Conservation (phyloP, 1,140 invertebrate species). For the Zaprionus africanus region DNA sequence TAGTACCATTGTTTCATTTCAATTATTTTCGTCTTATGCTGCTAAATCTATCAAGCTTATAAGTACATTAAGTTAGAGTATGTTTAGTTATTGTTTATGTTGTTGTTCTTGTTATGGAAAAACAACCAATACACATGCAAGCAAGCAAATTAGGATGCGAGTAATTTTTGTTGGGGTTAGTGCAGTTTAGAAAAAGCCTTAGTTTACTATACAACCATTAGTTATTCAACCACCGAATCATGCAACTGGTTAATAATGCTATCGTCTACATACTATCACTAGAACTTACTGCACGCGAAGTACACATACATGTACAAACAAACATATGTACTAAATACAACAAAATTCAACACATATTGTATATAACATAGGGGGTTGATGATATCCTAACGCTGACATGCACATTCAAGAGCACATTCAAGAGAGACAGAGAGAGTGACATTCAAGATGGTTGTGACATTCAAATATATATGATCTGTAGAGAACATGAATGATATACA, state of each 20-base stretch:
- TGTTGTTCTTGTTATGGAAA: slow-evolving; percentile 39
- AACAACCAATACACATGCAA: slow-evolving; percentile 82
- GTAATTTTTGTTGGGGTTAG: slow-evolving; percentile 49
- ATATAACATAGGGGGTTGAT: slow-evolving; percentile 37
- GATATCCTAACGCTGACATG: slow-evolving; percentile 57
- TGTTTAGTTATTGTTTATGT: slow-evolving; percentile 31
- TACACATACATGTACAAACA: slow-evolving; percentile 46
- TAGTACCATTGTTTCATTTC: slow-evolving; percentile 50
- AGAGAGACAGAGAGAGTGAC: slow-evolving; percentile 30
- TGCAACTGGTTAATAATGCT: slow-evolving; percentile 35
- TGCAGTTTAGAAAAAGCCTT: slow-evolving; percentile 39
- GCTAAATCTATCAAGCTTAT: slow-evolving; percentile 50
- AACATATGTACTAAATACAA: slow-evolving; percentile 72
- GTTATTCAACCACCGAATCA: slow-evolving; percentile 41
- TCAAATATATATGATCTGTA: slow-evolving; percentile 30
- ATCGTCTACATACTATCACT: slow-evolving; percentile 9
- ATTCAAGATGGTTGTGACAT: slow-evolving; percentile 45
- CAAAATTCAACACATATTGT: slow-evolving; percentile 64
- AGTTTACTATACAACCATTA: slow-evolving; percentile 42
- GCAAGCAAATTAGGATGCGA: slow-evolving; percentile 49
- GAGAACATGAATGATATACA: slow-evolving; percentile 51
- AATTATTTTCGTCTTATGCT: slow-evolving; percentile 31
- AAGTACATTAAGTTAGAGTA: slow-evolving; percentile 39
- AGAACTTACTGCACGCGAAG: slow-evolving; percentile 56
- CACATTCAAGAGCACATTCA: slow-evolving; percentile 54